Evolutionary conservation across 1,140 invertebrate genomes (phyloP).

Genomic region (Bombus ignitus): DNA sequence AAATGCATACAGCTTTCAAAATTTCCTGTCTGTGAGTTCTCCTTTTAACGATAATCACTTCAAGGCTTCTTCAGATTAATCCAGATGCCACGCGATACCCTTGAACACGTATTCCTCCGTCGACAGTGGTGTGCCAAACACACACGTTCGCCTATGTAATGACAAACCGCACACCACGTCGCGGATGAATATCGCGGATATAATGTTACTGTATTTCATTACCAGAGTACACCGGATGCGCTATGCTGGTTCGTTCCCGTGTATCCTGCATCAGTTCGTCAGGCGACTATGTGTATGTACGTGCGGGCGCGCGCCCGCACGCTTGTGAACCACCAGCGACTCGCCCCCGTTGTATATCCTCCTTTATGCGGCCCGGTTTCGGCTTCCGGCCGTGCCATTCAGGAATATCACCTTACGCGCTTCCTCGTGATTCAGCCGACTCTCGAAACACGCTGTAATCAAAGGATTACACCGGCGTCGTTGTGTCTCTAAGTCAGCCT

Average conservation of each 20-base stretch:
- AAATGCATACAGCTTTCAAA: constrained; percentile 2
- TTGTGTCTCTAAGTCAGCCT: constrained; percentile 27
- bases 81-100: constrained; percentile 59
- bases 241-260: constrained; percentile 45
- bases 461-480: constrained; percentile 50
- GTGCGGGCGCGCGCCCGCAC: background rate
- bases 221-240: constrained; percentile 65
- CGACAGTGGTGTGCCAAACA: background rate
- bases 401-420: constrained; percentile 67
- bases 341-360: constrained; percentile 39
- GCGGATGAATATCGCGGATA: constrained; percentile 72
- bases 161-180: constrained; percentile 54
- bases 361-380: constrained; percentile 61
- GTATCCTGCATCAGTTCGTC: constrained; percentile 52
- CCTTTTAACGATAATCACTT: constrained; percentile 1
- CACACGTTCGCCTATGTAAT: constrained; percentile 55
- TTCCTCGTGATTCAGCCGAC: constrained; percentile 63
- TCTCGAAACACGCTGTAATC: constrained; percentile 61
- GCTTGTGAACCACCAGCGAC: background rate
- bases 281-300: constrained; percentile 22
- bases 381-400: constrained; percentile 65
- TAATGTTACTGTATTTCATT: constrained; percentile 78
- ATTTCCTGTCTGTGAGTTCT: constrained; percentile 7
- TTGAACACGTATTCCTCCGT: constrained; percentile 33
- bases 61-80: constrained; percentile 63